Evolutionary conservation across 2,888 invertebrate species (phyloP).

Genomic region (Caenorhabditis sinica): DNA sequence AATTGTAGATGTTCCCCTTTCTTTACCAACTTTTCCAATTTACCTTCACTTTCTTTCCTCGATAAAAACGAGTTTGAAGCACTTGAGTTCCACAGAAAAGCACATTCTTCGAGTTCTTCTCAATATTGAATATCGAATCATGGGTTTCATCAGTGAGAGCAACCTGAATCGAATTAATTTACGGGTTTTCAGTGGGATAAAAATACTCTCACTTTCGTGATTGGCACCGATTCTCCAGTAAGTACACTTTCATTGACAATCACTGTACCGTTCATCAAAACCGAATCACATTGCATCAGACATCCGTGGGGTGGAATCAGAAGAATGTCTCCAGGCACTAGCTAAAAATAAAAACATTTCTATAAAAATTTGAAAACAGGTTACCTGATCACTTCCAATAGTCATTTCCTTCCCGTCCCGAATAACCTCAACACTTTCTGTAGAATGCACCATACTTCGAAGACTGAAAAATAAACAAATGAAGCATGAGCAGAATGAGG

Average conservation of each 20-base stretch:
- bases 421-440: conserved; percentile 87
- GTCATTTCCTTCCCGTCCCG: conserved; percentile 70
- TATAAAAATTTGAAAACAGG: not conserved
- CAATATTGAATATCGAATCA: conserved; percentile 85
- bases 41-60: conserved; percentile 81
- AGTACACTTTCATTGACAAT: conserved; percentile 97
- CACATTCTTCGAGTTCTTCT: conserved; percentile 90
- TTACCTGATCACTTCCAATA: conserved; percentile 67
- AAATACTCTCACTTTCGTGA: conserved; percentile 88
- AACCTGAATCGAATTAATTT: conserved; percentile 22
- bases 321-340: conserved; percentile 87
- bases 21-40: not conserved
- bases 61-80: conserved; percentile 90
- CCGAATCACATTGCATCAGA: conserved; percentile 89
- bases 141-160: conserved; percentile 73
- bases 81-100: conserved; percentile 93
- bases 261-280: conserved; percentile 91
- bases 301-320: conserved; percentile 90
- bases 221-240: conserved; percentile 95
- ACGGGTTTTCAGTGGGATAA: no score
- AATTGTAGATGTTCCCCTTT: conserved; percentile 13
- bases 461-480: conserved; percentile 47
- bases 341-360: conserved; percentile 72
- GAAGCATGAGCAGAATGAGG: conserved; percentile 12
- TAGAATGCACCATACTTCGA: conserved; percentile 89